Evolutionary conservation across 2,113 vertebrate genomes (phyloP), one percentile per base, ranked within the genome.

Genomic region (Cathartes aura): DNA sequence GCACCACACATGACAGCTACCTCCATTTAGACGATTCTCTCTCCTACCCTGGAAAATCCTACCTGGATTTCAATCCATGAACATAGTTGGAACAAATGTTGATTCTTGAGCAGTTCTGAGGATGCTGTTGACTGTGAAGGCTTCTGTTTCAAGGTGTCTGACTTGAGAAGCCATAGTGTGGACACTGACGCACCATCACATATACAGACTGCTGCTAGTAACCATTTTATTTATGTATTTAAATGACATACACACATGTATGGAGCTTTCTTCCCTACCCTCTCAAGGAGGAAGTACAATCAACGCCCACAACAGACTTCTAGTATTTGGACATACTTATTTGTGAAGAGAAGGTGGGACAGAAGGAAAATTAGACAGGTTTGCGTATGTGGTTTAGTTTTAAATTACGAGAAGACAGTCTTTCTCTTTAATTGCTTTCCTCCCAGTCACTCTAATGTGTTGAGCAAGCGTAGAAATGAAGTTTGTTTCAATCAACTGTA

Each of bases 151-250:
- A 47, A 60, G 15, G 27, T 27, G 67, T 30, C 30, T 75, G 30
- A 30, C 29, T 26, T 42, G 29, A 47, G n/a, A 93, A 52, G 20
- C 21, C 26, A 20, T 0, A 18, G 11, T 4, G 4, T 32, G 26
- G 36, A 42, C 40, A 73, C 0, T 0, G 3, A 56, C 1, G 3
- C 19, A 70, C 5, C 32, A 40, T 6, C 27, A 38, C 21, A 29
- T 4, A 1, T 24, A 40, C 0, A 48, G 30, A 71, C 2, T 74
- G 9, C 34, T 53, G 32, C 24, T 17, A 15, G 15, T 7, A 43
- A 26, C 3, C 1, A 27, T 50, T 40, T 67, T 15, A 67, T 38
- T 86, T 47, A 18, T 12, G 16, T 36, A 74, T 82, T 64, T 59
- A 76, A 63, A 42, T 43, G 21, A 48, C 23, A 81, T 5, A 18